Conservation (phyloP, 2,888 invertebrate species). For the Pollenia griseotomentosa region DNA sequence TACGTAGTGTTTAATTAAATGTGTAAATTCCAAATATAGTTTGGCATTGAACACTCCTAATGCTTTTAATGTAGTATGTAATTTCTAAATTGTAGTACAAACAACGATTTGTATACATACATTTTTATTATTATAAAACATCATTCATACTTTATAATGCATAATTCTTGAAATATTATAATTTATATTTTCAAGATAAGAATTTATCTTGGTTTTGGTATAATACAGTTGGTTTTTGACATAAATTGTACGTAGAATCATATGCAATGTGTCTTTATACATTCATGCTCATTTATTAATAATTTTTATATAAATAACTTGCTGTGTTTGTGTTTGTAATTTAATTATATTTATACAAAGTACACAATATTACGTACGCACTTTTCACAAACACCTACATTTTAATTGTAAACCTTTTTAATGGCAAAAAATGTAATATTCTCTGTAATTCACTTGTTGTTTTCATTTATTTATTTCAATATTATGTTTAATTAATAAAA, state of each 20-base stretch:
- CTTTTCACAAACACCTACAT: neutral
- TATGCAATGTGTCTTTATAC: neutral
- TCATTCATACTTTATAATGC: constrained; percentile 4
- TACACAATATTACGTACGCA: neutral
- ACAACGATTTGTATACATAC: neutral
- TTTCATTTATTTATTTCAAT: no score
- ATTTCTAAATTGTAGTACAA: neutral
- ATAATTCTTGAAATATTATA: constrained; percentile 20
- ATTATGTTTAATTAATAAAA: no score
- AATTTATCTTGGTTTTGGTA: constrained; percentile 1
- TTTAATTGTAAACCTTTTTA: neutral
- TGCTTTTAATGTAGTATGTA: no score
- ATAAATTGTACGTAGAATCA: neutral
- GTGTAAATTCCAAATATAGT: no score
- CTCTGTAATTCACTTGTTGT: no score
- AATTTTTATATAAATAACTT: constrained; percentile 16
- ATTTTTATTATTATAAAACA: neutral
- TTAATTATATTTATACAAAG: constrained; percentile 21
- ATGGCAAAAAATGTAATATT: neutral
- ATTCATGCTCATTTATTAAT: neutral
- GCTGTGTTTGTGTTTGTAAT: constrained; percentile 18
- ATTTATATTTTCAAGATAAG: constrained; percentile 4
- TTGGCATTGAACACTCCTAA: no score
- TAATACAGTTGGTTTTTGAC: neutral
- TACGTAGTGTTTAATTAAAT: no score